Evolutionary conservation across 2,113 vertebrate genomes (phyloP).

Genomic region (Saguinus midas): DNA sequence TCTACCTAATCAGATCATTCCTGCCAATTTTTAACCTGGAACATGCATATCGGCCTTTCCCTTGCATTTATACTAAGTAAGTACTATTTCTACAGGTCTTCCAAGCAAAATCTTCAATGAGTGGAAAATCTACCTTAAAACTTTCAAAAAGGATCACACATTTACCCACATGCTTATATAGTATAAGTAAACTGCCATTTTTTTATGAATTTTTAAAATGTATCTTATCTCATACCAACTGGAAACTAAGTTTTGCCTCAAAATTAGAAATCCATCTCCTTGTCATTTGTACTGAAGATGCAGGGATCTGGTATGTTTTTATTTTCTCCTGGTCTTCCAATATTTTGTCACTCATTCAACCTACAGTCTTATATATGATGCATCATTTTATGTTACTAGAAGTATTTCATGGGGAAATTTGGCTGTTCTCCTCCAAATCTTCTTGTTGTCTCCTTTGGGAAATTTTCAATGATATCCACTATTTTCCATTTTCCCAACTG

Average conservation of each 20-base stretch:
- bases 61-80: not conserved
- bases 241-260: not conserved
- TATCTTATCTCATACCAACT: not conserved
- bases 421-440: not conserved
- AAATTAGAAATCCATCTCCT: not conserved
- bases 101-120: not conserved
- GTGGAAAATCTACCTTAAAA: not conserved
- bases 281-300: not conserved
- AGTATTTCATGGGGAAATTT: not conserved
- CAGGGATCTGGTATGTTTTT: not conserved
- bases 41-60: not conserved
- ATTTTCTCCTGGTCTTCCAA: not conserved
- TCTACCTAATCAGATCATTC: not conserved
- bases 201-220: not conserved
- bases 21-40: not conserved
- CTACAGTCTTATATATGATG: not conserved
- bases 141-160: not conserved
- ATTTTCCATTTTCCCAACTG: not conserved
- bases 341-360: not conserved
- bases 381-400: not conserved
- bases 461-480: not conserved
- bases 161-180: not conserved
- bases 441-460: not conserved
- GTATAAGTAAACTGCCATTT: not conserved
- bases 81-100: not conserved